Evolutionary conservation across 2,888 invertebrate genomes (phyloP).

Genomic region (Selenia dentaria): DNA sequence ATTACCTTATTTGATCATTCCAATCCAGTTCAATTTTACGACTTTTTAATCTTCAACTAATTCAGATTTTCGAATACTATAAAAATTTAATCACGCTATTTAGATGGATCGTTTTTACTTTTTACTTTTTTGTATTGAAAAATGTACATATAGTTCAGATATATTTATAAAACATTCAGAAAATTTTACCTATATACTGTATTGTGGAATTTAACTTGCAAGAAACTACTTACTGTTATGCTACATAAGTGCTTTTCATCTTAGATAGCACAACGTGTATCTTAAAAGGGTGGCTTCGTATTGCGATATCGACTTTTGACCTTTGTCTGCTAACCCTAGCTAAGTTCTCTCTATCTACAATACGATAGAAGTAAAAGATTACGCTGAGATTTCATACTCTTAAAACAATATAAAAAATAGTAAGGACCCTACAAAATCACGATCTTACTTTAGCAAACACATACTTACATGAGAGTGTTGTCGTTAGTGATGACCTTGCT

Average conservation of each 20-base stretch:
- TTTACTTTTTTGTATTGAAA: conserved; percentile 18
- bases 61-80: conserved; percentile 36
- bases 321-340: conserved; percentile 27
- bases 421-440: background rate
- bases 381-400: conserved; percentile 13
- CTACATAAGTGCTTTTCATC: background rate
- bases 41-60: conserved; percentile 45
- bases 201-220: too few species aligned
- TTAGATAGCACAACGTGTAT: conserved; percentile 7
- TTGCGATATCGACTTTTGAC: conserved; percentile 29
- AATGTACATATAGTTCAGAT: background rate
- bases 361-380: conserved; percentile 27
- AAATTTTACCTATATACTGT: background rate
- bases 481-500: too few species aligned
- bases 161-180: background rate
- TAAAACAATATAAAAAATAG: conserved; percentile 12
- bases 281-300: conserved; percentile 20
- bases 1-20: conserved; percentile 34
- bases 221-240: background rate
- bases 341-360: conserved; percentile 26
- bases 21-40: conserved; percentile 41
- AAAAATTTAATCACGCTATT: conserved; percentile 32
- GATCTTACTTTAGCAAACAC: too few species aligned
- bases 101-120: conserved; percentile 31
- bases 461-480: too few species aligned